Conservation (phyloP, 2,888 invertebrate species). For the Campaea margaritaria region DNA sequence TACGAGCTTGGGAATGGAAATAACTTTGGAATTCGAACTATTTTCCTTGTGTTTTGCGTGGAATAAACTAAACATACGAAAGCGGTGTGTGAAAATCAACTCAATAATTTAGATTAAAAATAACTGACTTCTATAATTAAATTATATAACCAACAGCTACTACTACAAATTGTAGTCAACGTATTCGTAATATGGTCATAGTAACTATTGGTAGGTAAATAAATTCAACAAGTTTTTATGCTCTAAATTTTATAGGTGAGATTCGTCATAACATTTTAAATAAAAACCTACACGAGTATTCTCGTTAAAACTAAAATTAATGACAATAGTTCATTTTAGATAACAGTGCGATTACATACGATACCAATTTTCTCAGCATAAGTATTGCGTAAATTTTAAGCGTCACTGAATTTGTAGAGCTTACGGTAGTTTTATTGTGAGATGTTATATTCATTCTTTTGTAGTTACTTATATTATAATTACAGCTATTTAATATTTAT, state of each 20-base stretch:
- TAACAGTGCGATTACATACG: conserved; percentile 5
- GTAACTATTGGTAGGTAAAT: too few relatives aligned
- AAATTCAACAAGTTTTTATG: too few relatives aligned
- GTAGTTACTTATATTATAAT: neutral
- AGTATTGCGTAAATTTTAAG: conserved; percentile 19
- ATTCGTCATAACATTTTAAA: too few relatives aligned
- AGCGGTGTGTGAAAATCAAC: neutral
- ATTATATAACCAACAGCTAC: too few relatives aligned
- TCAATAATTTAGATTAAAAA: too few relatives aligned
- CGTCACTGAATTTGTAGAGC: conserved; percentile 15
- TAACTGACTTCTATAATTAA: too few relatives aligned
- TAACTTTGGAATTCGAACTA: conserved; percentile 22
- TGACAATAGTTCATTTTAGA: conserved; percentile 9
- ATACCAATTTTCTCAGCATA: conserved; percentile 2
- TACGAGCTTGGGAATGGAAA: neutral
- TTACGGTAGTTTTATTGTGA: conserved; percentile 8
- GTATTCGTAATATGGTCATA: too few relatives aligned
- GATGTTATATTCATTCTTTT: neutral
- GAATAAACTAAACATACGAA: too few relatives aligned
- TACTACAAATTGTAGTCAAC: too few relatives aligned
- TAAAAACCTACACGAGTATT: neutral
- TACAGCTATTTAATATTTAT: neutral
- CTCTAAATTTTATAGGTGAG: too few relatives aligned
- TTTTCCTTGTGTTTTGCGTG: conserved; percentile 24
- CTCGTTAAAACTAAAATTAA: neutral